These are phyloP conservation scores for Trichomycterus rosablanca DNA, from an alignment of 2,113 vertebrate species.

Conservation along the genomic window DNA sequence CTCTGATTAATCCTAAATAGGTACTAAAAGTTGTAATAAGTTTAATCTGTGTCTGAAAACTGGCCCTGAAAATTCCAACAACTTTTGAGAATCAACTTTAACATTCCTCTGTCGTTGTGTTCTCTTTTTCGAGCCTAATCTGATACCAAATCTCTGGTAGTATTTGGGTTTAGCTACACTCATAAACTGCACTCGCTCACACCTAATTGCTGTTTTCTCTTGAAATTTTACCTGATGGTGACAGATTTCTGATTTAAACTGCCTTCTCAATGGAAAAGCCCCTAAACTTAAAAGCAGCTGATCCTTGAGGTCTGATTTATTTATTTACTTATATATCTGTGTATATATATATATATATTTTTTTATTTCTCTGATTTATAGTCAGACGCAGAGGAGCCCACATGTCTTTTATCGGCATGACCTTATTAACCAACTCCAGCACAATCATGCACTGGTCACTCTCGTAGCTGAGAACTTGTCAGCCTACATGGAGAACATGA, in stretches of 20 bases:
- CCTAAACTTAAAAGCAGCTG: too few relatives aligned
- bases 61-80: constrained; percentile 42
- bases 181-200: constrained; percentile 29
- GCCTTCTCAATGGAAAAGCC: not conserved
- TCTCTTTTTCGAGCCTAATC: constrained; percentile 18
- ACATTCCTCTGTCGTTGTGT: constrained; percentile 52
- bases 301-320: not conserved
- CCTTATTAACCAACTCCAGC: constrained; percentile 98
- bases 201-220: constrained; percentile 49
- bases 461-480: constrained; percentile 97
- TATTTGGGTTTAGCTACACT: constrained; percentile 45
- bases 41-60: constrained; percentile 17
- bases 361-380: constrained; percentile 53
- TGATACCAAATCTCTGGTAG: constrained; percentile 25
- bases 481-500: constrained; percentile 98
- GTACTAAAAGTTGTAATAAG: not conserved
- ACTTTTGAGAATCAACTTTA: constrained; percentile 51
- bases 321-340: not conserved
- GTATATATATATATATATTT: constrained; percentile 17
- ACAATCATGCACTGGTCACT: constrained; percentile 96
- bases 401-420: constrained; percentile 98
- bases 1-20: not conserved
- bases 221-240: not conserved
- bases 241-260: constrained; percentile 15
- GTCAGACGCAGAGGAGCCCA: constrained; percentile 96